Evolutionary conservation across 2,888 invertebrate genomes (phyloP).

Genomic region (Ommatoiulus sabulosus): DNA sequence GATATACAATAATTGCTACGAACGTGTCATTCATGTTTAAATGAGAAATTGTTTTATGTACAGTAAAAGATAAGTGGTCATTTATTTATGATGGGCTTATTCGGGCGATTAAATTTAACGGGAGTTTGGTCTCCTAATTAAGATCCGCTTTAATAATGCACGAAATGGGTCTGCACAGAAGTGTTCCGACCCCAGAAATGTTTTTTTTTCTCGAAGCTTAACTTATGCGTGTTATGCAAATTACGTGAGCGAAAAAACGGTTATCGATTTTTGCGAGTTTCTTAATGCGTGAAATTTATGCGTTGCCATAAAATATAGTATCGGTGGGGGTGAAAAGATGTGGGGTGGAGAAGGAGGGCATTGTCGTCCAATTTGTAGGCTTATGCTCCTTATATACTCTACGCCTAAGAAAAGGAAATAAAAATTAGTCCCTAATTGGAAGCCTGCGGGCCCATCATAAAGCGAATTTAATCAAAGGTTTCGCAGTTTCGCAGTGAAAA

Average conservation of each 20-base stretch:
- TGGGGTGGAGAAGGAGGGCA: background rate
- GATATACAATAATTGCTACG: too few species aligned
- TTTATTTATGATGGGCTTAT: too few species aligned
- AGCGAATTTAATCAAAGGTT: slow-evolving; percentile 10
- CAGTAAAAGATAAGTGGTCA: too few species aligned
- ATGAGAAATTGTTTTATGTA: too few species aligned
- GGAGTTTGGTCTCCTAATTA: background rate
- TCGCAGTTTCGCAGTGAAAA: background rate
- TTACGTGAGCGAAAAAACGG: slow-evolving; percentile 12
- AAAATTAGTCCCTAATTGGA: slow-evolving; percentile 28
- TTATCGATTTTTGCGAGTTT: background rate
- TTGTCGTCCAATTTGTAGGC: background rate
- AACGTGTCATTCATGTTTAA: too few species aligned
- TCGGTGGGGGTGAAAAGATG: background rate
- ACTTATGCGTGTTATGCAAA: slow-evolving; percentile 34
- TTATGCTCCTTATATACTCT: background rate
- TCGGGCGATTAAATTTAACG: background rate
- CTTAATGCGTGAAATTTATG: slow-evolving; percentile 21
- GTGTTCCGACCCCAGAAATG: background rate
- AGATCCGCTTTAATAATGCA: background rate
- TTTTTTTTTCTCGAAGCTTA: background rate
- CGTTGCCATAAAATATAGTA: background rate
- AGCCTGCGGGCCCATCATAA: slow-evolving; percentile 12
- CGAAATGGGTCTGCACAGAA: background rate
- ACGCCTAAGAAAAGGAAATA: slow-evolving; percentile 15